Percentiles rank a stretch among this genome's conserved stretches.
These are phyloP conservation scores for Aldrovandia affinis DNA, from an alignment of 2,797 vertebrate species.

Conservation along the genomic window DNA sequence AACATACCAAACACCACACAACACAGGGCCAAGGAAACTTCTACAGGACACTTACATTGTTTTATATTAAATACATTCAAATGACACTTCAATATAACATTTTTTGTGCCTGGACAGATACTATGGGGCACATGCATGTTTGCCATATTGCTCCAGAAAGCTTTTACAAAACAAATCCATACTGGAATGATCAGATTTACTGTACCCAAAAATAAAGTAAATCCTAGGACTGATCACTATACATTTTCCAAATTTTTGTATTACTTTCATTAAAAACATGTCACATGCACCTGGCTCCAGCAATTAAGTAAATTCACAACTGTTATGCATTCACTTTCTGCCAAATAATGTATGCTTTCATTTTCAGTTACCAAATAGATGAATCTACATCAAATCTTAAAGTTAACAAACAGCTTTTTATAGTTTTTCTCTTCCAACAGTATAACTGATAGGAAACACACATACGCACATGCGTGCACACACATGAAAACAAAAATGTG, in stretches of 20 bases:
- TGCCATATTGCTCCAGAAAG: neutral
- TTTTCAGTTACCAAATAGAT: neutral
- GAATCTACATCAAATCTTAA: neutral
- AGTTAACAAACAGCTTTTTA: neutral
- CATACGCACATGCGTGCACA: too few species aligned
- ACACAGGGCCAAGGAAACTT: neutral
- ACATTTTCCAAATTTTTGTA: neutral
- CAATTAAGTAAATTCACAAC: neutral
- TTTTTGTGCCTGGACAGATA: neutral
- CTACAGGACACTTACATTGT: neutral
- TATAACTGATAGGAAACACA: too few species aligned
- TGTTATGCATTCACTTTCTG: neutral
- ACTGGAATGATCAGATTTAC: neutral
- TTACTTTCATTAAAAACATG: neutral
- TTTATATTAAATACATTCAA: neutral
- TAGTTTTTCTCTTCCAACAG: too few species aligned
- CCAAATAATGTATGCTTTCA: neutral
- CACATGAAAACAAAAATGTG: neutral
- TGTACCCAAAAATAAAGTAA: too few species aligned
- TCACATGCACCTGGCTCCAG: neutral
- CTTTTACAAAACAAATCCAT: neutral
- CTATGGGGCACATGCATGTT: neutral
- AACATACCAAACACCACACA: neutral
- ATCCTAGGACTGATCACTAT: too few species aligned
- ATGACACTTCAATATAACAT: neutral